Conservation (phyloP, 2,113 vertebrate species). For the Fukomys damarensis region DNA sequence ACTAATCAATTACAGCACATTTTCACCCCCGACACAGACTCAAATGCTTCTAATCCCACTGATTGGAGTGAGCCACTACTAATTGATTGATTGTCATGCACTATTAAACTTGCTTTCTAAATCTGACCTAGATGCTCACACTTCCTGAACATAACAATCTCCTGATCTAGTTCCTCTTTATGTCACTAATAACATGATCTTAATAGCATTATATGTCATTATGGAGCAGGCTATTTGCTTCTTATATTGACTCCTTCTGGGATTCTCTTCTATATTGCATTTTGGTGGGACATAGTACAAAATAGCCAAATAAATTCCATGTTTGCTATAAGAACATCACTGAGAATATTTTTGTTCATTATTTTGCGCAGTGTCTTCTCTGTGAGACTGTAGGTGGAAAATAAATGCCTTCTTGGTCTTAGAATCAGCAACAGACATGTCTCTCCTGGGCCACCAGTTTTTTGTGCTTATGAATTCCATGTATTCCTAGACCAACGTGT, state of each 20-base stretch:
- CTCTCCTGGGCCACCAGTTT: background rate
- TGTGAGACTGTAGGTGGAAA: background rate
- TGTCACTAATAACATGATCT: background rate
- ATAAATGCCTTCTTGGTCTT: background rate
- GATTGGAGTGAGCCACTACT: background rate
- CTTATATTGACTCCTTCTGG: background rate
- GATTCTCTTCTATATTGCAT: background rate
- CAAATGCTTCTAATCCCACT: background rate
- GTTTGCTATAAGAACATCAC: background rate
- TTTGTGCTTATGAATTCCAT: background rate
- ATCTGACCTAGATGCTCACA: background rate
- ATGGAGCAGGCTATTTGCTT: background rate
- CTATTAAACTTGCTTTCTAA: constrained; percentile 8
- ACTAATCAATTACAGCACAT: constrained; percentile 6
- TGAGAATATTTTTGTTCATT: background rate
- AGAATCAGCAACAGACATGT: background rate
- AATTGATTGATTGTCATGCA: background rate
- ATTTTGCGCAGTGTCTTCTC: background rate
- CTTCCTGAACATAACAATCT: background rate
- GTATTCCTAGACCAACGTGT: accelerated
- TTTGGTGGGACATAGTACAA: background rate
- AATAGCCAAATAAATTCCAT: background rate
- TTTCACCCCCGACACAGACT: background rate
- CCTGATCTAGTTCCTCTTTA: background rate
- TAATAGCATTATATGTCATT: background rate